Evolutionary conservation across 2,797 vertebrate species (phyloP).

Genomic region (Enteromius radiatus): DNA sequence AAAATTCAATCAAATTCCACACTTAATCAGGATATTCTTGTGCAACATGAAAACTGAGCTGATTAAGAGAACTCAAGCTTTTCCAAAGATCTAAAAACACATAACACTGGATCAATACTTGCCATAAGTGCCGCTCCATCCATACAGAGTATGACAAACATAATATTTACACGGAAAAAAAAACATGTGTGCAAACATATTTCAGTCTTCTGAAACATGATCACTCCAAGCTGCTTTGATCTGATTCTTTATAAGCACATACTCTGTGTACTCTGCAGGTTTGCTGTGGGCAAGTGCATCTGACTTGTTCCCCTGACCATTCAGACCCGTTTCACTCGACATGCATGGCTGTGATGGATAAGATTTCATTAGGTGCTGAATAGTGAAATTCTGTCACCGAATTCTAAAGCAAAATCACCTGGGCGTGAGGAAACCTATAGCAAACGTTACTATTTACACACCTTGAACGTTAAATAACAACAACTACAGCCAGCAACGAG

Average conservation of each 20-base stretch:
- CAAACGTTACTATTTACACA: not conserved
- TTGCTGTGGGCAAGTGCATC: constrained; percentile 26
- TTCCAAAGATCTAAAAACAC: not conserved
- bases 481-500: constrained; percentile 4
- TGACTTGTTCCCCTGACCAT: constrained; percentile 13
- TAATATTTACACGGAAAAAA: not conserved
- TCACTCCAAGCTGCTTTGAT: constrained; percentile 3
- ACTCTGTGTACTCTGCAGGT: not conserved
- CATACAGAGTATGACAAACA: not conserved
- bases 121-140: not conserved
- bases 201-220: constrained; percentile 18
- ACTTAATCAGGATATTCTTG: not conserved
- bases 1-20: not conserved
- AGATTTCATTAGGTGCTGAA: constrained; percentile 36
- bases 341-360: constrained; percentile 51
- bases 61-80: not conserved
- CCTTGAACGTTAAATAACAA: constrained; percentile 21
- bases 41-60: not conserved
- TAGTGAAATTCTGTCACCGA: not conserved
- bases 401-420: not conserved
- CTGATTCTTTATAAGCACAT: constrained; percentile 9
- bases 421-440: not conserved
- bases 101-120: not conserved
- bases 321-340: constrained; percentile 13
- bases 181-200: constrained; percentile 20